phyloP scores from a whole-genome alignment of 2,888 invertebrate genomes.

The Drosophila emarginata region DNA sequence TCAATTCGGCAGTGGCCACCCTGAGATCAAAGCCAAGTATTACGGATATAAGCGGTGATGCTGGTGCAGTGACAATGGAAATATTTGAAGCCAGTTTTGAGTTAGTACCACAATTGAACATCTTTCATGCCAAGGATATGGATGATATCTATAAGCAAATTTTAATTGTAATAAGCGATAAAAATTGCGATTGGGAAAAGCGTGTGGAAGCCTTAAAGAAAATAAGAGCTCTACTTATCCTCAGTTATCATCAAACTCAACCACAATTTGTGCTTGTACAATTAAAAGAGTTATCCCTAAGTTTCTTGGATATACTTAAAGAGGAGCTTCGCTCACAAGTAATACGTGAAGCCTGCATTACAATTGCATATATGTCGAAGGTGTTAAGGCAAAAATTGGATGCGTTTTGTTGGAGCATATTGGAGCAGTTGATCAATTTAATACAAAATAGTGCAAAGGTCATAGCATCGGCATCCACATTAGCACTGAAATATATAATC shows the following conservation, averaged over 20 bases:
- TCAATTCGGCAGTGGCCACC: slow-evolving; percentile 79
- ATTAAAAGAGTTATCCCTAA: slow-evolving; percentile 90
- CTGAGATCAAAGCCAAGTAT: slow-evolving; percentile 74
- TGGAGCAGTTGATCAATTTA: slow-evolving; percentile 92
- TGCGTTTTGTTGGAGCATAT: slow-evolving; percentile 91
- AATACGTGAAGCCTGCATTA: slow-evolving; percentile 97
- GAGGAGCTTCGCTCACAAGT: slow-evolving; percentile 92
- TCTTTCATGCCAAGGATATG: slow-evolving; percentile 92
- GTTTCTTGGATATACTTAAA: slow-evolving; percentile 91
- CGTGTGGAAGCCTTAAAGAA: slow-evolving; percentile 94
- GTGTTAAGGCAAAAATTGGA: slow-evolving; percentile 92
- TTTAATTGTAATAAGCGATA: slow-evolving; percentile 89
- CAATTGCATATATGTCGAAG: slow-evolving; percentile 95
- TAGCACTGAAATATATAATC: slow-evolving; percentile 94
- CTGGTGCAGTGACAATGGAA: slow-evolving; percentile 95
- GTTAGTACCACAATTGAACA: slow-evolving; percentile 90
- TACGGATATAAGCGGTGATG: slow-evolving; percentile 82
- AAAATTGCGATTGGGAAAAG: slow-evolving; percentile 96
- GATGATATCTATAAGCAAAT: slow-evolving; percentile 91
- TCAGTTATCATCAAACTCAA: slow-evolving; percentile 87
- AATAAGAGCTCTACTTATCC: slow-evolving; percentile 91
- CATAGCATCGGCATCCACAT: slow-evolving; percentile 93
- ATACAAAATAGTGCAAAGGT: slow-evolving; percentile 98
- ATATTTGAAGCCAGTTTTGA: slow-evolving; percentile 93
- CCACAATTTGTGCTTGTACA: slow-evolving; percentile 88